These are phyloP conservation scores for Ctenopoma kingsleyae DNA, from an alignment of 2,797 vertebrate species.

Conservation along the genomic window DNA sequence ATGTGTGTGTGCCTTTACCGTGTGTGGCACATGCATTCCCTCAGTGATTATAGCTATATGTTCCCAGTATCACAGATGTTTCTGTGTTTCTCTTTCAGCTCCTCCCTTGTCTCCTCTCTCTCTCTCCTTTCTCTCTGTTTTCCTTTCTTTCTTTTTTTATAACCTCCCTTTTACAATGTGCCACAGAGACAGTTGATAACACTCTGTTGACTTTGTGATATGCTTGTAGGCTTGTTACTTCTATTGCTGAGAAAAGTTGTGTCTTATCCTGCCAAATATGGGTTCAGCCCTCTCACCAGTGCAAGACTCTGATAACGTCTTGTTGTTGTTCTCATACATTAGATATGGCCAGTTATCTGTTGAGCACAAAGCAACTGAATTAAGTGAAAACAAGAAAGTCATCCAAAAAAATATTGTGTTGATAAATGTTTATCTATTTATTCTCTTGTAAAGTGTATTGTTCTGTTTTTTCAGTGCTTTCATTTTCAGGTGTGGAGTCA, in stretches of 20 bases:
- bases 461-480: not conserved
- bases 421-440: conserved; percentile 23
- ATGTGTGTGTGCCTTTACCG: not conserved
- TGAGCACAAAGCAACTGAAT: conserved; percentile 33
- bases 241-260: conserved; percentile 38
- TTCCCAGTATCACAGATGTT: conserved; percentile 54
- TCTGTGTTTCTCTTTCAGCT: conserved; percentile 55
- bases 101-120: conserved; percentile 45
- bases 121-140: conserved; percentile 53
- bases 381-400: conserved; percentile 25
- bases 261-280: conserved; percentile 41
- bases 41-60: conserved; percentile 41
- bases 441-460: not conserved
- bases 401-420: conserved; percentile 24
- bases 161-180: conserved; percentile 48
- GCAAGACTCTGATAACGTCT: conserved; percentile 52
- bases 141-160: conserved; percentile 72
- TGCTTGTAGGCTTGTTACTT: conserved; percentile 37
- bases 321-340: conserved; percentile 36
- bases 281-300: conserved; percentile 30
- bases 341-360: conserved; percentile 45
- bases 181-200: conserved; percentile 49
- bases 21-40: conserved; percentile 18
- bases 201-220: conserved; percentile 62
- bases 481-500: not conserved